Conservation (phyloP, 2,113 vertebrate genomes). For the Laticauda colubrina region DNA sequence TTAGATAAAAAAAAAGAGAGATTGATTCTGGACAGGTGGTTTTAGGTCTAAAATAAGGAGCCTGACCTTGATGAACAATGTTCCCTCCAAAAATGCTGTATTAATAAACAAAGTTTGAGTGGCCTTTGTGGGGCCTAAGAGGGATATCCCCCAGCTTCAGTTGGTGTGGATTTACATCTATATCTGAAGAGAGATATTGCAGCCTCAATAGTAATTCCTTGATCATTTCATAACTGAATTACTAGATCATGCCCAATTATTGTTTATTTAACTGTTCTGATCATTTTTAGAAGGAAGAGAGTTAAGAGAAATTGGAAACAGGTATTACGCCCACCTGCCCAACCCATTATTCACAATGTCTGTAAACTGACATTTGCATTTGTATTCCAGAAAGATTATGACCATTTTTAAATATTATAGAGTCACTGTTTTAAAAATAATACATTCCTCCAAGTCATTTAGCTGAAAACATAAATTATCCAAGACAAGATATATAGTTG, state of each 20-base stretch:
- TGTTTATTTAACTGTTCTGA: background rate
- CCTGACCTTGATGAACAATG: background rate
- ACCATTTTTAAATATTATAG: background rate
- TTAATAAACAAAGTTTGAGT: background rate
- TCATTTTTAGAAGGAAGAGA: background rate
- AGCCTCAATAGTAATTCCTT: background rate
- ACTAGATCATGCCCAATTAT: background rate
- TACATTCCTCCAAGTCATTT: background rate
- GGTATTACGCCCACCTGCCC: background rate
- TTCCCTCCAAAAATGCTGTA: background rate
- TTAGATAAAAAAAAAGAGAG: background rate
- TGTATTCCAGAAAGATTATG: background rate
- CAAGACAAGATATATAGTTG: background rate
- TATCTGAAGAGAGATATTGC: background rate
- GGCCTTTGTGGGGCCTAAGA: background rate
- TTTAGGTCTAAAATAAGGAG: background rate
- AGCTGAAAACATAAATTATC: background rate
- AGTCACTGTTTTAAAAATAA: background rate
- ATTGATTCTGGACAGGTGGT: background rate
- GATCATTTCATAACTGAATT: background rate
- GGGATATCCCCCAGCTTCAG: background rate
- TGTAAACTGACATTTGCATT: no score
- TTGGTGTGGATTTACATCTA: background rate
- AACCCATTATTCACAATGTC: background rate
- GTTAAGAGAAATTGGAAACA: background rate